A percentile compares a stretch with the other conserved stretches of the same genome.
Evolutionary conservation across 92 coral and sea anemone species (phyloP).

Genomic region (Bergia sp.): DNA sequence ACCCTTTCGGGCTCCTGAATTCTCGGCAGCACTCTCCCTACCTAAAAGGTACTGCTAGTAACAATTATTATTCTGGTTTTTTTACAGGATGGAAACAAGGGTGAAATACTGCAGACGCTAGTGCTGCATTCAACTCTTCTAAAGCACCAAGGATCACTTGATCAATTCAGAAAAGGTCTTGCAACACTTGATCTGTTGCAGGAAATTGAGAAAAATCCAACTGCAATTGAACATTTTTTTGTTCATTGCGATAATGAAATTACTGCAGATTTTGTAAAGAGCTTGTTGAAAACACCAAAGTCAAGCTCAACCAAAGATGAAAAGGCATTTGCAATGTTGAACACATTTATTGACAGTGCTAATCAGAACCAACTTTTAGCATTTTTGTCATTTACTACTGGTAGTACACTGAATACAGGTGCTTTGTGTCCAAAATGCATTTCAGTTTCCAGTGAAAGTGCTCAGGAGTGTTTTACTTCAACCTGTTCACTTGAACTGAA

Average conservation of each 20-base stretch:
- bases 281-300: conserved; percentile 52
- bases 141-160: conserved; percentile 63
- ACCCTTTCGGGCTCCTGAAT: not conserved
- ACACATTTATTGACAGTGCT: no score
- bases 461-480: no score
- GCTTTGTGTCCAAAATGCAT: no score
- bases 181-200: conserved; percentile 49
- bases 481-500: no score
- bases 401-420: no score
- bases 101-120: conserved; percentile 23
- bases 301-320: no score
- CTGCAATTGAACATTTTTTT: conserved; percentile 60
- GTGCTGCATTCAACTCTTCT: conserved; percentile 54
- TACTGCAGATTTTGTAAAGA: conserved; percentile 48
- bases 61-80: no score
- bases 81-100: conserved; percentile 20
- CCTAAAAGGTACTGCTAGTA: not conserved
- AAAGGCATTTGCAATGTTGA: no score
- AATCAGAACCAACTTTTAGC: no score
- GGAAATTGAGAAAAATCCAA: conserved; percentile 63
- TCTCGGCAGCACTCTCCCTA: conserved; percentile 6
- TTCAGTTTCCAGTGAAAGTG: no score
- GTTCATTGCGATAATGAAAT: conserved; percentile 51
- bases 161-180: conserved; percentile 64
- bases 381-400: no score